phyloP scores from a whole-genome alignment of 2,797 vertebrate species.

The Heterohyrax brucei region DNA sequence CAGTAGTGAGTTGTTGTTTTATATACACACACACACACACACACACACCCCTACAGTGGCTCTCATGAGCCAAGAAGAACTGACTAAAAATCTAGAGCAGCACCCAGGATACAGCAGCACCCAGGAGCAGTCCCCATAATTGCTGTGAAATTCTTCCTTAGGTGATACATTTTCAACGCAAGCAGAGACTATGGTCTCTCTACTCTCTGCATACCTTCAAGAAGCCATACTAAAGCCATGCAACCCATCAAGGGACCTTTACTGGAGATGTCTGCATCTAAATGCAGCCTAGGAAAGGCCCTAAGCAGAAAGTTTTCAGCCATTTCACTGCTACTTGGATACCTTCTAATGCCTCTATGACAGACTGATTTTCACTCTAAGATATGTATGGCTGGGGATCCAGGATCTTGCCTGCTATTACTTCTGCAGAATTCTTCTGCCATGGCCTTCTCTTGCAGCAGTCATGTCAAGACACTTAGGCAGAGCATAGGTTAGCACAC shows the following conservation, averaged over 20 bases:
- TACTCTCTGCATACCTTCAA: neutral
- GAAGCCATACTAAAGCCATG: neutral
- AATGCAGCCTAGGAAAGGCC: neutral
- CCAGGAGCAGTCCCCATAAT: neutral
- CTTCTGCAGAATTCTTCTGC: neutral
- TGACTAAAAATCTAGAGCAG: neutral
- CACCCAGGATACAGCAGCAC: neutral
- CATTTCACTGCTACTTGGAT: neutral
- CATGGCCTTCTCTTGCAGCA: neutral
- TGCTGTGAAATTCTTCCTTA: neutral
- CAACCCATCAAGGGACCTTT: too few relatives aligned
- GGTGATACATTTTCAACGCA: neutral
- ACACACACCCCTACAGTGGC: neutral
- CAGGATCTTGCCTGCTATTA: neutral
- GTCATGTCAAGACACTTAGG: neutral
- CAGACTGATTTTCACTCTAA: too few relatives aligned
- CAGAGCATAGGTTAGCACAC: neutral
- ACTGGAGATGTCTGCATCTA: neutral
- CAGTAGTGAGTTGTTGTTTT: too few relatives aligned
- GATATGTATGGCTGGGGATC: rapidly evolving
- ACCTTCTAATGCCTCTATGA: neutral
- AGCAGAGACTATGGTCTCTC: neutral
- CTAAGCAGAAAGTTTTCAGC: neutral
- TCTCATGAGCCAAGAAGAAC: neutral
- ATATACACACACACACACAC: neutral